A percentile compares a stretch with the other conserved stretches of the same genome.
phyloP scores from a whole-genome alignment of 1,140 invertebrate species.

The Sycophila sp. region DNA sequence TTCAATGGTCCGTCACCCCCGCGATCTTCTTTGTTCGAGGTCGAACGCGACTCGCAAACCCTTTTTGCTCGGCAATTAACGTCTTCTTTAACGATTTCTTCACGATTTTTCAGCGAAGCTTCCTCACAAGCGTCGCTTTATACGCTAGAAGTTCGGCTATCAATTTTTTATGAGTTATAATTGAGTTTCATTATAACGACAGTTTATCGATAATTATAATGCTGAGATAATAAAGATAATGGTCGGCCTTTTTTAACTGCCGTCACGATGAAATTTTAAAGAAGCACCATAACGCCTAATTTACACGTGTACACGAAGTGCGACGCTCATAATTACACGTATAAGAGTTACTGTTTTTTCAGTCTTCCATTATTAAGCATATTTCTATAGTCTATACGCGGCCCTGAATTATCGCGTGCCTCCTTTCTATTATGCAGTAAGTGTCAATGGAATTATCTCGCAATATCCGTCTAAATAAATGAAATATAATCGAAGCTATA shows the following conservation, averaged over 20 bases:
- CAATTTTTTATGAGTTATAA: slow-evolving; percentile 23
- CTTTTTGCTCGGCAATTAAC: slow-evolving; percentile 54
- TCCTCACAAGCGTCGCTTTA: neutral
- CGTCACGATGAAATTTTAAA: slow-evolving; percentile 23
- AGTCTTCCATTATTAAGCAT: slow-evolving; percentile 2
- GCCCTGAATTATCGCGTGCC: neutral
- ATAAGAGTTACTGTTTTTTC: slow-evolving; percentile 12
- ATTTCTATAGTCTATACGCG: neutral
- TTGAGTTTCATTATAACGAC: slow-evolving; percentile 22
- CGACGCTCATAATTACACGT: too few relatives aligned
- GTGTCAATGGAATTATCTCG: too few relatives aligned
- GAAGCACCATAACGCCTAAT: slow-evolving; percentile 23
- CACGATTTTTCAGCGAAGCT: neutral
- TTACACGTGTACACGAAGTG: too few relatives aligned
- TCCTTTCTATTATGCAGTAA: slow-evolving; percentile 1
- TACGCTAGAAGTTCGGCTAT: slow-evolving; percentile 15
- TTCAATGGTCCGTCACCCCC: slow-evolving; percentile 42
- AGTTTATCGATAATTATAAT: slow-evolving; percentile 29
- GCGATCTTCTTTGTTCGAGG: slow-evolving; percentile 62
- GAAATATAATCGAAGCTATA: neutral
- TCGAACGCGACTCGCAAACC: slow-evolving; percentile 56
- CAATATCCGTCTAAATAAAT: too few relatives aligned
- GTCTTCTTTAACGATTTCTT: neutral
- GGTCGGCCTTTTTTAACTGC: neutral
- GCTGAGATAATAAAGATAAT: slow-evolving; percentile 29